A percentile compares a stretch with the other conserved stretches of the same genome.
phyloP scores from a whole-genome alignment of 2,888 invertebrate genomes.

The Halictus quadricinctus region DNA sequence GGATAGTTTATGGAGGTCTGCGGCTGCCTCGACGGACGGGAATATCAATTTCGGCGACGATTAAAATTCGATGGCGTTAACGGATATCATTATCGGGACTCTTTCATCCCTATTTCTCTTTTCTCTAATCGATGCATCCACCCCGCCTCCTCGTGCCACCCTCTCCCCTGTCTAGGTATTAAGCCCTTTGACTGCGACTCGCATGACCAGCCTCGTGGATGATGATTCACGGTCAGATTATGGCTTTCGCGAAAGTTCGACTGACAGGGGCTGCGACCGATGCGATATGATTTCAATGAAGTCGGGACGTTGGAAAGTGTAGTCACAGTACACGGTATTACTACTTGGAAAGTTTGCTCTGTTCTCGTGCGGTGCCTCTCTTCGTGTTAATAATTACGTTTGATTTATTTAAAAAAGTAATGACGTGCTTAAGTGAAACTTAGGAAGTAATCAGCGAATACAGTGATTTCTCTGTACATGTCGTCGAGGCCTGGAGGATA shows the following conservation, averaged over 20 bases:
- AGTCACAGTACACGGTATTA: too few relatives aligned
- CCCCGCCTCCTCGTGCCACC: neutral
- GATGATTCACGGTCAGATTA: neutral
- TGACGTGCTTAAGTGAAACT: too few relatives aligned
- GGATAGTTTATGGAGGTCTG: constrained; percentile 42
- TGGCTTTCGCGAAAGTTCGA: constrained; percentile 1
- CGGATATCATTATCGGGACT: constrained; percentile 35
- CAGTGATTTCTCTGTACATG: too few relatives aligned
- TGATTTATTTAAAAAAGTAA: too few relatives aligned
- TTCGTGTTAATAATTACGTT: too few relatives aligned
- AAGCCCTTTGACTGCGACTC: neutral
- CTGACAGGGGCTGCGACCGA: neutral
- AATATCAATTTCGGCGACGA: constrained; percentile 36
- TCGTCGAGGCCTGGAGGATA: too few relatives aligned
- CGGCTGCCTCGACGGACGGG: neutral
- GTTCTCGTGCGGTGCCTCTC: too few relatives aligned
- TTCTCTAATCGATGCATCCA: neutral
- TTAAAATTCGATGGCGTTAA: constrained; percentile 48
- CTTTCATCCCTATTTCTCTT: neutral
- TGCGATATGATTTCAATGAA: neutral
- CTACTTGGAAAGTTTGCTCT: too few relatives aligned
- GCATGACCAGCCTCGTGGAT: neutral
- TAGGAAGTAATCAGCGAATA: too few relatives aligned
- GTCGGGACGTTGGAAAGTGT: too few relatives aligned
- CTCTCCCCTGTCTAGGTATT: neutral